phyloP scores from a whole-genome alignment of 2,113 vertebrate species.

The Labeo catla region DNA sequence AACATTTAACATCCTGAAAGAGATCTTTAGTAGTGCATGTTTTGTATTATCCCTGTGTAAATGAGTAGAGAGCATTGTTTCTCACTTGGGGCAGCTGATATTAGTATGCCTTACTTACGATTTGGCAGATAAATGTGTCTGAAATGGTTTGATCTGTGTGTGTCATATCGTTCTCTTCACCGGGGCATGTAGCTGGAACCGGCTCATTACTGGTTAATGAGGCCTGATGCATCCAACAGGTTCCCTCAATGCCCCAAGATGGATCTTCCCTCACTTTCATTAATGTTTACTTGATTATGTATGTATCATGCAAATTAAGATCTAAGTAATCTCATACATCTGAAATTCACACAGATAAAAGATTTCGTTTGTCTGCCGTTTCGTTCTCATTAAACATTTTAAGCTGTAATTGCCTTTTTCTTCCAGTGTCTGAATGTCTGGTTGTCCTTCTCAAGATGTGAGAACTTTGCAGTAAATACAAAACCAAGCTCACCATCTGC shows the following conservation, averaged over 20 bases:
- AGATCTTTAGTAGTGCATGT: neutral
- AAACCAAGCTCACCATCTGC: slow-evolving; percentile 66
- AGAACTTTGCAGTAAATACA: slow-evolving; percentile 66
- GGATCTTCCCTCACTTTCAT: slow-evolving; percentile 59
- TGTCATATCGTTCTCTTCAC: slow-evolving; percentile 22
- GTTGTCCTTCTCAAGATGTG: slow-evolving; percentile 58
- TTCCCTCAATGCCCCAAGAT: slow-evolving; percentile 38
- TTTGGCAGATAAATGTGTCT: slow-evolving; percentile 32
- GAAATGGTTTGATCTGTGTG: slow-evolving; percentile 21
- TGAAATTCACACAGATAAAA: slow-evolving; percentile 68
- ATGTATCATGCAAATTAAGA: slow-evolving; percentile 75
- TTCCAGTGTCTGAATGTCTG: slow-evolving; percentile 55
- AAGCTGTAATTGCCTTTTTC: slow-evolving; percentile 69
- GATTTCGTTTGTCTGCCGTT: slow-evolving; percentile 66
- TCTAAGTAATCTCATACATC: slow-evolving; percentile 72
- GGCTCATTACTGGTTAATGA: slow-evolving; percentile 56
- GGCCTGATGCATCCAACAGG: slow-evolving; percentile 44
- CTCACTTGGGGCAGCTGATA: slow-evolving; percentile 13
- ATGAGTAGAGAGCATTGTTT: neutral
- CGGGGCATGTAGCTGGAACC: slow-evolving; percentile 28
- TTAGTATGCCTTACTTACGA: slow-evolving; percentile 30
- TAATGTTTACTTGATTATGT: slow-evolving; percentile 75
- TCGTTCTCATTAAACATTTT: slow-evolving; percentile 64
- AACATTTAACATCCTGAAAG: neutral
- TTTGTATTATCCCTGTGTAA: slow-evolving; percentile 1